Percentiles rank a stretch among this genome's conserved stretches.
Conservation (phyloP, 2,797 vertebrate species). For the Oceanodroma leucorhoa region DNA sequence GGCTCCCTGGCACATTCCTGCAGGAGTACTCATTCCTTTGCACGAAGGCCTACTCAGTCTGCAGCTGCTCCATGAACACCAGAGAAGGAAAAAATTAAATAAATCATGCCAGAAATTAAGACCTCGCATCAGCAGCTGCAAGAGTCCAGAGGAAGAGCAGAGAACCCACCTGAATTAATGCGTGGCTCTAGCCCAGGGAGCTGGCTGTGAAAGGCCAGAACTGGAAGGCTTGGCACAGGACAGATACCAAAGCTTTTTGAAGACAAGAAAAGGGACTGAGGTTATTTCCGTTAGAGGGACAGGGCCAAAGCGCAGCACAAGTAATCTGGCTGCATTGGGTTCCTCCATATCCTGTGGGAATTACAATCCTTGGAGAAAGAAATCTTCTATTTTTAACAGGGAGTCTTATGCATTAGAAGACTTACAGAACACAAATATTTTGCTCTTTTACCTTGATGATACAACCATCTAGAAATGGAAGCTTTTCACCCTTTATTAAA, state of each 20-base stretch:
- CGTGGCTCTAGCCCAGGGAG: not conserved
- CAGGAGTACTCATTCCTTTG: not conserved
- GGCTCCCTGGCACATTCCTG: not conserved
- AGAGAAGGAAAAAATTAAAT: not conserved
- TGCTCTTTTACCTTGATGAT: not conserved
- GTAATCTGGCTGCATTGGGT: not conserved
- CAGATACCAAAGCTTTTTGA: not conserved
- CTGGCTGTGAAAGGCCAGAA: not conserved
- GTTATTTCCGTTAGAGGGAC: not conserved
- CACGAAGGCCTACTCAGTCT: not conserved
- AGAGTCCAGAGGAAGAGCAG: not conserved
- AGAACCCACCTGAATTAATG: not conserved
- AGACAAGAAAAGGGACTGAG: not conserved
- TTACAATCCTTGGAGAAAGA: not conserved
- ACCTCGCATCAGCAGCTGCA: not conserved
- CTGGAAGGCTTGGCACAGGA: not conserved
- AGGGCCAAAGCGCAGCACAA: not conserved
- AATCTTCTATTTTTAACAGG: not conserved
- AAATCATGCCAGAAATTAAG: not conserved
- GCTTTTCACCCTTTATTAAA: not conserved
- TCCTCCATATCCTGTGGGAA: constrained; percentile 1
- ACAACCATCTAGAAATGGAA: not conserved
- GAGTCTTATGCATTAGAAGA: not conserved
- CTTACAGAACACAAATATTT: not conserved
- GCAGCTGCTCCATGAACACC: not conserved